Evolutionary conservation across 2,888 invertebrate species (phyloP).

Genomic region (Polyommatus icarus): DNA sequence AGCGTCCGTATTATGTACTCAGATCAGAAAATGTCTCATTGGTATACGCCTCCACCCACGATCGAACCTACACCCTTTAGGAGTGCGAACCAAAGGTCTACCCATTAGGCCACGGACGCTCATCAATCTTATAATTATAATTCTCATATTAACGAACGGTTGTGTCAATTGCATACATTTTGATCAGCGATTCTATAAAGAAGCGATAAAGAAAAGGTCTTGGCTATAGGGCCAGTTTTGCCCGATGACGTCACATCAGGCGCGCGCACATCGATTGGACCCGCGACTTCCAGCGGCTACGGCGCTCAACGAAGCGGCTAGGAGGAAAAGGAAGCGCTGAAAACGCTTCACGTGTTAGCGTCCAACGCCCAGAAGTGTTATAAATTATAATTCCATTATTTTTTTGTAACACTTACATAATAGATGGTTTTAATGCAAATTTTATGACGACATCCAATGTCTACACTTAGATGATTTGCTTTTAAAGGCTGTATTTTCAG

Average conservation of each 20-base stretch:
- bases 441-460: not conserved
- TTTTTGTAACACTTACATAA: conserved; percentile 21
- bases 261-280: conserved; percentile 77
- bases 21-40: no score
- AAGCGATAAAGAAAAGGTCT: no score
- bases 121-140: no score
- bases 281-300: conserved; percentile 59
- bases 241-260: conserved; percentile 71
- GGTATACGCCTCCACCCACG: no score
- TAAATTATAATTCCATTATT: conserved; percentile 26
- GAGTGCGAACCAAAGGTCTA: no score
- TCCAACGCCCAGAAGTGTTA: conserved; percentile 28
- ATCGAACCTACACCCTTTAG: no score
- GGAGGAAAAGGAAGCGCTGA: conserved; percentile 44
- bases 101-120: no score
- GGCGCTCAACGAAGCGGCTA: conserved; percentile 45
- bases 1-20: no score
- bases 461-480: not conserved
- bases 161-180: no score
- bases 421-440: not conserved
- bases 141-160: no score
- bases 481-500: not conserved
- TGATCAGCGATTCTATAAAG: no score
- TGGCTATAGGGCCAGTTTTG: conserved; percentile 45
- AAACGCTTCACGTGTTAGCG: conserved; percentile 49